Evolutionary conservation across 2,888 invertebrate genomes (phyloP), one percentile per base, ranked within the genome.

Genomic region (Smittia aterrima): DNA sequence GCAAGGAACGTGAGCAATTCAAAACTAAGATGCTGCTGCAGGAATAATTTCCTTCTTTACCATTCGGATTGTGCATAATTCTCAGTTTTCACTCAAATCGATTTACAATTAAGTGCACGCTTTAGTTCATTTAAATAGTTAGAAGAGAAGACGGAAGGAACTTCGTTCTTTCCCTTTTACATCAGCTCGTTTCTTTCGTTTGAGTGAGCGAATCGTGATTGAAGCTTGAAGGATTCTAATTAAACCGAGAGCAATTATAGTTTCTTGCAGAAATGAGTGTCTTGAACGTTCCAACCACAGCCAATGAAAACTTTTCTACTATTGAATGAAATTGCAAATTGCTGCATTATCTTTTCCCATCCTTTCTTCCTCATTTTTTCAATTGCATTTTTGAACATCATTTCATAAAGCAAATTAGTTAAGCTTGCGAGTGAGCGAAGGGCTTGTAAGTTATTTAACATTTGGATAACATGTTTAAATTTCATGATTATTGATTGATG

Each of bases 361-460:
- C 11, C n/a, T 11, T 47, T n/a, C 32, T 47, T 38, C 38, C 4
- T 38, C 9, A 9, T 9, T 7, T 9, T 47, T 47, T 47, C 47
- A 47, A 68, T 68, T 68, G 68, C 68, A 68, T 32, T 32, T 32
- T 32, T 32, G 32, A 32, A 32, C 32, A 9, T 68, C 24, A 47
- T 68, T 68, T 68, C 24, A 20, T 40, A 47, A 68, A 47, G 68
- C 68, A 68, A 68, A 68, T 68, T 68, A 68, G 68, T 68, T 18
- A 41, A 40, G 22, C 41, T 68, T 47, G 41, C 41, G 11, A n/a
- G 11, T 6, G 40, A 68, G 41, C 68, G 68, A 68, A 68, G 40
- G 68, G 68, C 68, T 68, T 47, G 68, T 68, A 68, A 68, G 68
- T 68, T 68, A 68, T 68, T 68, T 47, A 68, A 68, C 68, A 68